A percentile compares a stretch with the other conserved stretches of the same genome.
Conservation (phyloP, 2,113 vertebrate species). For the Corvus moneduloides region DNA sequence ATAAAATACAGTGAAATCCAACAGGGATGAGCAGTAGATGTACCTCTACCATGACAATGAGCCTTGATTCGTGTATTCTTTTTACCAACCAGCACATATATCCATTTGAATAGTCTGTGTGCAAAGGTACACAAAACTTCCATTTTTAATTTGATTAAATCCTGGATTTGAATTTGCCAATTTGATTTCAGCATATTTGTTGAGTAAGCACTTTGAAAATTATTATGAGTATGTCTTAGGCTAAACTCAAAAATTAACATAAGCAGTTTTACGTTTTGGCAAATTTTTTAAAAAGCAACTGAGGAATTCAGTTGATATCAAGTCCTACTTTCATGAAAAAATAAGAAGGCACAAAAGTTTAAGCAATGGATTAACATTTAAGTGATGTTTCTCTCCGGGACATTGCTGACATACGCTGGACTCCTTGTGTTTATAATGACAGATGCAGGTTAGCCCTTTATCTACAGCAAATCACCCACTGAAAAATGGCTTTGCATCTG, state of each 20-base stretch:
- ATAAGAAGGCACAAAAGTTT: slow-evolving; percentile 21
- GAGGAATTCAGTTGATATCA: slow-evolving; percentile 28
- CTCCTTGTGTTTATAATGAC: slow-evolving; percentile 44
- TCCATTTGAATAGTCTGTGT: neutral
- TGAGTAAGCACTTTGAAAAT: slow-evolving; percentile 1
- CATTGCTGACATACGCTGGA: slow-evolving; percentile 34
- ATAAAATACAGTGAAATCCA: neutral
- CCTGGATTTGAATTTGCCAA: neutral
- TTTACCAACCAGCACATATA: neutral
- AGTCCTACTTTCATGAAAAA: slow-evolving; percentile 43
- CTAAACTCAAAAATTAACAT: slow-evolving; percentile 41
- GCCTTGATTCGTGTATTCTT: fast-evolving
- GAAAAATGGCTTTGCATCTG: neutral
- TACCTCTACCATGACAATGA: neutral
- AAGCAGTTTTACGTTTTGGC: slow-evolving; percentile 29
- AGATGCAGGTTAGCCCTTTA: slow-evolving; percentile 55
- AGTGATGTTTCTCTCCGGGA: slow-evolving; percentile 52
- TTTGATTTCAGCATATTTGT: neutral
- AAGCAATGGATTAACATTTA: slow-evolving; percentile 64
- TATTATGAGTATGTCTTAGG: slow-evolving; percentile 20
- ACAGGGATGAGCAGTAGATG: neutral
- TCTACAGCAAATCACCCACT: slow-evolving; percentile 52
- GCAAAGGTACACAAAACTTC: neutral
- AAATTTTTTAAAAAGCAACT: neutral
- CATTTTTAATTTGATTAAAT: neutral